Conservation (phyloP, 2,797 vertebrate genomes). For the Novumbra hubbsi region DNA sequence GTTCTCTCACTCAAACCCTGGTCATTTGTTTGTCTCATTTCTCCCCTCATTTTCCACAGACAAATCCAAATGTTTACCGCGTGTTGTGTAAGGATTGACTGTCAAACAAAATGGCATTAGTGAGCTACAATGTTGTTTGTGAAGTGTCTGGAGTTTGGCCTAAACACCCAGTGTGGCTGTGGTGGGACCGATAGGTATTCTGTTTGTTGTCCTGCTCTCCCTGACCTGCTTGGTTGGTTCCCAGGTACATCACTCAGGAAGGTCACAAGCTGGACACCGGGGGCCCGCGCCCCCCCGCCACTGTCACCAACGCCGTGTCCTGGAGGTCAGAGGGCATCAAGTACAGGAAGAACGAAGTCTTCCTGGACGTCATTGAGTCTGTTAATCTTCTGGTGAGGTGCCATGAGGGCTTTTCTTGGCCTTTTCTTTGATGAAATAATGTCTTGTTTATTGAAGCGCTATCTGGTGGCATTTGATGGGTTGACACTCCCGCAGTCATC, state of each 20-base stretch:
- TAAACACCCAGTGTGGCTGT: neutral
- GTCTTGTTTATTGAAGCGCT: neutral
- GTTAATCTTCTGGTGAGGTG: conserved; percentile 85
- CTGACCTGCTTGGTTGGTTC: too few relatives aligned
- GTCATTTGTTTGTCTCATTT: too few relatives aligned
- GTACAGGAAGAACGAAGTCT: conserved; percentile 89
- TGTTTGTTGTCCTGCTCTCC: neutral
- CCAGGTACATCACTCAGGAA: conserved; percentile 88
- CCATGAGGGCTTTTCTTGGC: conserved; percentile 16
- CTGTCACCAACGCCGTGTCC: conserved; percentile 86
- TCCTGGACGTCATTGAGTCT: conserved; percentile 88
- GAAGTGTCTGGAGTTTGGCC: neutral
- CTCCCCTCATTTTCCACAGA: too few relatives aligned
- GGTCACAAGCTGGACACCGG: conserved; percentile 89
- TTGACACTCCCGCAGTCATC: neutral
- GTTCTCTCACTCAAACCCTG: too few relatives aligned
- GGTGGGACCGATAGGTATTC: neutral
- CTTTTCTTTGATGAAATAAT: neutral
- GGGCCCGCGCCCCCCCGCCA: conserved; percentile 83
- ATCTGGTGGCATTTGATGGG: neutral
- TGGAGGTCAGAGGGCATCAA: conserved; percentile 90
- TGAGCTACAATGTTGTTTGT: neutral
- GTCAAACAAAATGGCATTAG: neutral
- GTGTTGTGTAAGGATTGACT: too few relatives aligned
- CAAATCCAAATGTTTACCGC: too few relatives aligned